A percentile compares a stretch with the other conserved stretches of the same genome.
Evolutionary conservation across 2,888 invertebrate genomes (phyloP).

Genomic region (Helleia helle): DNA sequence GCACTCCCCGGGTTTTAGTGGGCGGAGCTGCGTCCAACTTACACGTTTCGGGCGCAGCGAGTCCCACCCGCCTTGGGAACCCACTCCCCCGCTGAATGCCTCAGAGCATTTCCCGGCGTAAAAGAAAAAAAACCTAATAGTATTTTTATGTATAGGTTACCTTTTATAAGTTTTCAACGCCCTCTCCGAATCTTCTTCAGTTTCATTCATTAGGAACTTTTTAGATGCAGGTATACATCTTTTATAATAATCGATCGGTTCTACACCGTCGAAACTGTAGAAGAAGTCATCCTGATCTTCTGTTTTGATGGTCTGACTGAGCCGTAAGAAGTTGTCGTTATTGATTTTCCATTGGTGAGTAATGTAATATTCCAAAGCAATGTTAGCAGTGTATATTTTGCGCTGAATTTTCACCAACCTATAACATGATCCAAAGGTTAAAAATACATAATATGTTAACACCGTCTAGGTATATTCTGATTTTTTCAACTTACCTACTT

Average conservation of each 20-base stretch:
- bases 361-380: conserved; percentile 82
- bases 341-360: conserved; percentile 84
- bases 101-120: too few species aligned
- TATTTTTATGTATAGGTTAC: too few species aligned
- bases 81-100: too few species aligned
- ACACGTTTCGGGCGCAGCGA: too few species aligned
- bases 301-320: conserved; percentile 63
- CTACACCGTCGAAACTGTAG: conserved; percentile 70
- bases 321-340: conserved; percentile 47
- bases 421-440: conserved; percentile 19
- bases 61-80: too few species aligned
- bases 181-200: conserved; percentile 66
- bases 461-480: too few species aligned
- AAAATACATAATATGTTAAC: too few species aligned
- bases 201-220: conserved; percentile 68
- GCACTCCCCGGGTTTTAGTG: too few species aligned
- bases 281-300: conserved; percentile 72
- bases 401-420: conserved; percentile 87
- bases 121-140: too few species aligned
- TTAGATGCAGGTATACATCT: conserved; percentile 76
- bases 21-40: too few species aligned
- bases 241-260: conserved; percentile 63
- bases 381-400: conserved; percentile 84
- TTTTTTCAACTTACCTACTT: too few species aligned
- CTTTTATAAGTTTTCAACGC: conserved; percentile 66